Conservation (phyloP, 2,888 invertebrate genomes). For the Heliconius hortense region DNA sequence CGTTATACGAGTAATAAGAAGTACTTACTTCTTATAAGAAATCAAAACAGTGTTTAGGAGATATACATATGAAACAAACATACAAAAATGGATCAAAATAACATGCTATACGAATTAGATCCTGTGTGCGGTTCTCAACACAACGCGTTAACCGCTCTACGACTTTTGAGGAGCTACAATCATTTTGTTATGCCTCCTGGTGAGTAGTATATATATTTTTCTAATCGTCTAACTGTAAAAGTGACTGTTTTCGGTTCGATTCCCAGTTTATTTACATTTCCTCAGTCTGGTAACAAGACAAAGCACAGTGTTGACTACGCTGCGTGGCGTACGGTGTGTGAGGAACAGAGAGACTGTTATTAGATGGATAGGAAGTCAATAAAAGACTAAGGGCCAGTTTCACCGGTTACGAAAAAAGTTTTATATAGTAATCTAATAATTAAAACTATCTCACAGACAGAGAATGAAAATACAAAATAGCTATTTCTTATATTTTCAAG, state of each 20-base stretch:
- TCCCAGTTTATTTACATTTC: not conserved
- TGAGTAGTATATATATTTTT: constrained; percentile 47
- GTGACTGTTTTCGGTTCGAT: not conserved
- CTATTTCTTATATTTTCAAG: too few relatives aligned
- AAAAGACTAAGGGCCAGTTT: too few relatives aligned
- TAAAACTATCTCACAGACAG: too few relatives aligned
- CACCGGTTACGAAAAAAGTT: too few relatives aligned
- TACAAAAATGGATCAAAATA: constrained; percentile 53
- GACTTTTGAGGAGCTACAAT: constrained; percentile 85
- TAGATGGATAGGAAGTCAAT: too few relatives aligned
- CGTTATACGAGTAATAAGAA: too few relatives aligned
- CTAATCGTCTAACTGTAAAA: not conserved
- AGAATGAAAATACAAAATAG: too few relatives aligned
- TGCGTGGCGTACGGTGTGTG: too few relatives aligned
- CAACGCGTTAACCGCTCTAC: constrained; percentile 83
- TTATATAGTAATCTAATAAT: too few relatives aligned
- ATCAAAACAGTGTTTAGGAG: not conserved
- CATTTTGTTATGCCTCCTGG: constrained; percentile 84
- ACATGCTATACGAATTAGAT: constrained; percentile 59
- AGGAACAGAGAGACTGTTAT: too few relatives aligned
- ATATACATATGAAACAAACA: not conserved
- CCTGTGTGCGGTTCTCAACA: constrained; percentile 57
- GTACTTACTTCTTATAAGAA: not conserved
- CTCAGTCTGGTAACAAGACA: too few relatives aligned
- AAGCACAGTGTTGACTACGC: too few relatives aligned